Base-by-base conservation (phyloP, 30 jellyfish, hydroid and myxozoan species). In the Aurelia aurita region DNA sequence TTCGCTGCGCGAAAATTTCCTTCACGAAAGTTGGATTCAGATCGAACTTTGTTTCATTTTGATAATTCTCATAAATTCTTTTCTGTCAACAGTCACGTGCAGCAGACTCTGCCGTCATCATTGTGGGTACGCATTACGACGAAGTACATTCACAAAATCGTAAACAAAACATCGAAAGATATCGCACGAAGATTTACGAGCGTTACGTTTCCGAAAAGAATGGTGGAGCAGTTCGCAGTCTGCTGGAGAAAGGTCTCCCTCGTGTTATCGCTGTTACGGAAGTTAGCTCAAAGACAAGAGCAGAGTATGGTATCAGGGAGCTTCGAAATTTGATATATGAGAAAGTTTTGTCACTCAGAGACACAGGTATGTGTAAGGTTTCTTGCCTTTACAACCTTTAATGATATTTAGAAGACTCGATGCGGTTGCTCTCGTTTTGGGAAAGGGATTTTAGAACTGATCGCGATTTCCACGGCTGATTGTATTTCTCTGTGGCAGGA, bases 61-160 rank as follows among this genome's bases (percentile, higher is more conserved):
- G 12, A 39, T 39, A 14, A 5, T 27, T 18, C 16, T 4, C 1
- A 35, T 1, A 0, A 13, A 11, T 16, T n/a, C 9, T 5, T 58
- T 27, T 16, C 21, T 21, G 68, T 3, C 64, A 44, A 25, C 69
- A 93, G 98, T 87, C 94, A 4, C 87, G 98, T 7, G 98, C 98
- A 7, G 90, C 90, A 6, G 95, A 93, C 63, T 58, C 97, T 15
- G 45, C 97, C 8, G 98, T 93, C 62, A 69, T 93, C 19, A 87
- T 93, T 63, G 96, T 93, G 18, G 98, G 98, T 9, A 93, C 98
- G 26, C 94, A 81, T 77, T 79, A 72, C 82, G 98, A 93, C 46
- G 96, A 93, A 53, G 23, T 87, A 5, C 72, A 61, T 3, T 29
- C 88, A 21, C 72, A 46, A 13, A 22, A 4, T 22, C 84, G 89